Percentiles rank a stretch among this genome's conserved stretches.
Evolutionary conservation across 2,888 invertebrate genomes (phyloP).

Genomic region (Drosophila paramelanica): DNA sequence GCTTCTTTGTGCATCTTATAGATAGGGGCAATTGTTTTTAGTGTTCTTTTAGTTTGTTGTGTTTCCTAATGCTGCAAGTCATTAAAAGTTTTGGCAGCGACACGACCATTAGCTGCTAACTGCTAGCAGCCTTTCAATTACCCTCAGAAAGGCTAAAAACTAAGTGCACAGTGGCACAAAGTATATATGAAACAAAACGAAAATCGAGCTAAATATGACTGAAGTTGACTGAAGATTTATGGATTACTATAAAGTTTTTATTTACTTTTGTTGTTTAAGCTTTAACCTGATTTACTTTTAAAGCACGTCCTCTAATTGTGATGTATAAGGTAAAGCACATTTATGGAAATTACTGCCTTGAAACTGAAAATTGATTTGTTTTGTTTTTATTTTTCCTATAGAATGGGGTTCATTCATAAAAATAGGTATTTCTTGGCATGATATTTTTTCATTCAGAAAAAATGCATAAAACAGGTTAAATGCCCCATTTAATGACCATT

Average conservation of each 20-base stretch:
- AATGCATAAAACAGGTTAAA: constrained; percentile 28
- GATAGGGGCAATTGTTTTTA: constrained; percentile 1
- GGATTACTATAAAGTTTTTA: not conserved
- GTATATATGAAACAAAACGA: not conserved
- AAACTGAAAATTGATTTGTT: not conserved
- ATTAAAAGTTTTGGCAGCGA: constrained; percentile 50
- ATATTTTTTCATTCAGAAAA: constrained; percentile 30
- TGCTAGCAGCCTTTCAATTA: constrained; percentile 42
- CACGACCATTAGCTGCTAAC: constrained; percentile 43
- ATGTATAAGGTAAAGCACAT: constrained; percentile 13
- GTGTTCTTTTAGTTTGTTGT: not conserved
- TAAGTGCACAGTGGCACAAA: constrained; percentile 34
- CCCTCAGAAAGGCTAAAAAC: constrained; percentile 40
- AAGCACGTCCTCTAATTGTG: constrained; percentile 8
- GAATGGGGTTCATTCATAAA: constrained; percentile 3
- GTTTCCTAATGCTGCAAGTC: constrained; percentile 40
- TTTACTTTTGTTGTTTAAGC: not conserved
- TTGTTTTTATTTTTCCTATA: not conserved
- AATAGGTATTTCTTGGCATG: not conserved
- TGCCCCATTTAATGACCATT: constrained; percentile 14
- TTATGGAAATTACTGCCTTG: constrained; percentile 12
- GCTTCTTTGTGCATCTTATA: constrained; percentile 37
- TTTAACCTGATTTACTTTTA: not conserved
- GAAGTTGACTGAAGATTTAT: not conserved
- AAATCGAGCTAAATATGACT: no score